phyloP scores from a whole-genome alignment of 2,797 vertebrate species.

The Apogon talboti region DNA sequence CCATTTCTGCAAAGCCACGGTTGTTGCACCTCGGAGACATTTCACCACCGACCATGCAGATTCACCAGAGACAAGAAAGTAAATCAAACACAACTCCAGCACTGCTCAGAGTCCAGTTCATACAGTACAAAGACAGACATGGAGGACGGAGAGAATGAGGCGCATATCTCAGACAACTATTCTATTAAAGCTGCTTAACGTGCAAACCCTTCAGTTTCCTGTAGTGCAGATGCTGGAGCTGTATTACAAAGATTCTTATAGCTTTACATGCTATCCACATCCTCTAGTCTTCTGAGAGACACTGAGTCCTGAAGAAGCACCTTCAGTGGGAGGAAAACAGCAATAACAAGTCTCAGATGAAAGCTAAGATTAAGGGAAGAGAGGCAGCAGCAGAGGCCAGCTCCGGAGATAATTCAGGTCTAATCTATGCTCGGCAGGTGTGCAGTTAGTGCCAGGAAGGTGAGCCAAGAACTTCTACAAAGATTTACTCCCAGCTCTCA shows the following conservation, averaged over 20 bases:
- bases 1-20: too few species aligned
- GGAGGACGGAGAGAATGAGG: too few species aligned
- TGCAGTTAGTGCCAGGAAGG: slow-evolving; percentile 62
- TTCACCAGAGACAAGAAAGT: too few species aligned
- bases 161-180: too few species aligned
- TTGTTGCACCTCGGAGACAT: too few species aligned
- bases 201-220: not conserved
- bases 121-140: too few species aligned
- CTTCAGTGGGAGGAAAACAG: slow-evolving; percentile 64
- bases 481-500: slow-evolving; percentile 69
- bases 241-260: slow-evolving; percentile 29
- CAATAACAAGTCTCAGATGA: slow-evolving; percentile 77
- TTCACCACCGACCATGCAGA: too few species aligned
- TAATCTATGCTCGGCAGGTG: slow-evolving; percentile 81
- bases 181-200: too few species aligned
- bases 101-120: too few species aligned
- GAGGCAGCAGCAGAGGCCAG: slow-evolving; percentile 59
- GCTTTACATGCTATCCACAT: slow-evolving; percentile 57
- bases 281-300: slow-evolving; percentile 52
- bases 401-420: slow-evolving; percentile 73
- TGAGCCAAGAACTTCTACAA: slow-evolving; percentile 56
- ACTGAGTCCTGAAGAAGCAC: slow-evolving; percentile 43
- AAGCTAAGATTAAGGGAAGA: slow-evolving; percentile 70
- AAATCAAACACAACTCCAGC: too few species aligned
- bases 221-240: slow-evolving; percentile 8